Base-by-base conservation (phyloP, 2,888 invertebrate species). In the Atethmia centrago region DNA sequence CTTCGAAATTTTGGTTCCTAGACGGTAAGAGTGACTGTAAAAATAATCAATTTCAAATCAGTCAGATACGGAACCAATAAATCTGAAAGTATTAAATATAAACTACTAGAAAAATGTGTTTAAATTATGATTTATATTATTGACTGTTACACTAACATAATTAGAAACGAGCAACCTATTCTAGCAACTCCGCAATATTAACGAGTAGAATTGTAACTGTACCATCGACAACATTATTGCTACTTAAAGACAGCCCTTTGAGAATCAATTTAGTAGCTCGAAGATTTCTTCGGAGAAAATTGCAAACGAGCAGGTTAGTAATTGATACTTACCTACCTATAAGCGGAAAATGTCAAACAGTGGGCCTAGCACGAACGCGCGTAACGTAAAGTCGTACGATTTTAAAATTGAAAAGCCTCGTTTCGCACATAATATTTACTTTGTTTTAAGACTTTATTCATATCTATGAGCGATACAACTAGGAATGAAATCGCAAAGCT, bases 181-280 rank as follows among this genome's bases (percentile, higher is more conserved):
- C 3, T 21, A 67, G n/a, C 2, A 58, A 63, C 3, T 56, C n/a
- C 14, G 55, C 9, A 40, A 53, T 55, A 71, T 28, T 14, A 42
- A 42, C 31, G 8, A n/a, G 25, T 9, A 47, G 14, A 36, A 47
- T 25, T 53, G 9, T 51, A 28, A 47, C 49, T n/a, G 28, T 42
- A 73, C 19, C 61, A 40, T 71, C 10, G 31, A 47, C 31, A 59
- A 72, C 56, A 61, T 55, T 62, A 61, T 70, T 63, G 47, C 55
- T 36, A 21, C 55, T 68, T 47, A 45, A 19, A 63, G 58, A n/a
- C 31, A 55, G 28, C 28, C 31, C n/a, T 69, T 36, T 61, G n/a
- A 16, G 51, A 80, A 61, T 40, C 53, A 71, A 81, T 81, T 81
- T 28, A 65, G 47, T 71, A 58, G 3, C 36, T 45, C 14, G n/a